Percentiles rank a stretch among this genome's conserved stretches.
Evolutionary conservation across 2,113 vertebrate genomes (phyloP).

Genomic region (Cyanoderma ruficeps): DNA sequence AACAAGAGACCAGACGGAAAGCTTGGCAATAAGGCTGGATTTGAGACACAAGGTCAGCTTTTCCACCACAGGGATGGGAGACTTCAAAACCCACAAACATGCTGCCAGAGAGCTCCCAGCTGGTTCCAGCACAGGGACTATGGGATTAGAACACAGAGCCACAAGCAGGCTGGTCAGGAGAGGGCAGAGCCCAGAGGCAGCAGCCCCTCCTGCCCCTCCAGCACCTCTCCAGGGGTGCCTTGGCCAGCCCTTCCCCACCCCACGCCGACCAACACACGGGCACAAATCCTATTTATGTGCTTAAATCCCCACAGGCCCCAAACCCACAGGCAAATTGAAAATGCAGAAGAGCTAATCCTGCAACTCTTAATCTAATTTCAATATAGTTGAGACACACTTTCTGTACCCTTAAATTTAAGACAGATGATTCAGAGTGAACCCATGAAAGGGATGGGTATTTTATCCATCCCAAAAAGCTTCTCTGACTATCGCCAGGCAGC

Average conservation of each 20-base stretch:
- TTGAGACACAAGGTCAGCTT: neutral
- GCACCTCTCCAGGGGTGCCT: neutral
- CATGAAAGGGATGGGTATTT: neutral
- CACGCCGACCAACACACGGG: fast-evolving
- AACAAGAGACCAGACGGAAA: neutral
- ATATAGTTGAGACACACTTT: neutral
- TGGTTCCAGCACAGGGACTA: neutral
- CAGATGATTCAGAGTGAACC: neutral
- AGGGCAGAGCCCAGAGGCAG: neutral
- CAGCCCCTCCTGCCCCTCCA: neutral
- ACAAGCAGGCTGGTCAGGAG: neutral
- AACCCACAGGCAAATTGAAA: neutral
- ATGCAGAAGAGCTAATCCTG: constrained; percentile 4
- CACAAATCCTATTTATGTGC: neutral
- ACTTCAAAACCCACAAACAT: neutral
- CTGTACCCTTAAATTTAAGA: neutral
- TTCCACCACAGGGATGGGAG: neutral
- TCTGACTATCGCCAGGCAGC: neutral
- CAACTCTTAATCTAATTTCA: constrained; percentile 1
- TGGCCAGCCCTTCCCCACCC: neutral
- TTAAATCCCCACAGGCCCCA: neutral
- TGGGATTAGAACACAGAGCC: neutral
- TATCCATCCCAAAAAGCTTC: neutral
- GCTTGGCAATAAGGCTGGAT: neutral
- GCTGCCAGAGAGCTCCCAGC: neutral